Evolutionary conservation across 2,888 invertebrate species (phyloP), one percentile per base, ranked within the genome.

Genomic region (Dione vanillae): DNA sequence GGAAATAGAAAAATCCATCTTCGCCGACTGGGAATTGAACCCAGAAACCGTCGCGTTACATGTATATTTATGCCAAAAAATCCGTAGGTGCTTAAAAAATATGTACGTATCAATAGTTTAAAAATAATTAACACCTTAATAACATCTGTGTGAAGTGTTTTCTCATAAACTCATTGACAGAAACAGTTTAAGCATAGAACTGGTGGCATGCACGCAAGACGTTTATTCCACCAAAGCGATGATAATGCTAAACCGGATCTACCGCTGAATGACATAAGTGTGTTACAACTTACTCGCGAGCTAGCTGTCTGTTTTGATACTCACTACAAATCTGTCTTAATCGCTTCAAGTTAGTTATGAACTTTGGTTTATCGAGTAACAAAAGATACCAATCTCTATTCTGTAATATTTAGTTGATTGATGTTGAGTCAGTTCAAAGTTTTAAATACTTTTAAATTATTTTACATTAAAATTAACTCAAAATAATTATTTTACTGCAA

Each of bases 261-360:
- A 78, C 81, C 83, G 76, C 83, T 75, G 83, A 85, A 81, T 89
- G 88, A 87, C 89, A 89, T 84, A 83, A 74, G 79, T 80, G 83
- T 85, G 86, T 90, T 88, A 89, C 83, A 71, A 78, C 80, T 86
- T 80, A 85, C 80, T 86, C 68, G 43, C 27, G 20, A 68, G 47
- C 58, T 54, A 68, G 47, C 58, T 54, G 66, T 56, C 59, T 70
- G 67, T 54, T 71, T 56, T 70, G 45, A 43, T 56, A 59, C 45
- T 47, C 58, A 67, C 58, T 45, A 45, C 47, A 65, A 68, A 70
- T 45, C 43, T 64, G 16, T 27, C 43, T 35, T 41, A 40, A 16
- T 35, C 20, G 20, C 12, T 59, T 40, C 40, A 20, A 64, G 19
- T 5, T 20, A 37, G 51, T 27, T 59, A 59, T 14, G 12, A 40